A percentile compares a stretch with the other conserved stretches of the same genome.
Evolutionary conservation across 2,797 vertebrate genomes (phyloP).

Genomic region (Cephalopachus bancanus): DNA sequence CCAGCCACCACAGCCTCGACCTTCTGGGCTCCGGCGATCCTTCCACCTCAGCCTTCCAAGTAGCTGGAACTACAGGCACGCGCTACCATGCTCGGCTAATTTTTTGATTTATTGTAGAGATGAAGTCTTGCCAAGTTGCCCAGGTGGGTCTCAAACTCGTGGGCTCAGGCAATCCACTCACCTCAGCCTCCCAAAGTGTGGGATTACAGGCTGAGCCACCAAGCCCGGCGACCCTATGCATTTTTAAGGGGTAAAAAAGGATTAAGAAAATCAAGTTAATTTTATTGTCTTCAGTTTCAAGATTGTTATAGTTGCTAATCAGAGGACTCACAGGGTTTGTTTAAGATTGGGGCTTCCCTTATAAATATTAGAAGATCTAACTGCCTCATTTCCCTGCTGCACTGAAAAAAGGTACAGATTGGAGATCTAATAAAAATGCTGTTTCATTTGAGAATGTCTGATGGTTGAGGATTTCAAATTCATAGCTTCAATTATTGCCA

Average conservation of each 20-base stretch:
- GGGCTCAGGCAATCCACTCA: too few relatives aligned
- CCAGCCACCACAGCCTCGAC: too few relatives aligned
- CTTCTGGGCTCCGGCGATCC: too few relatives aligned
- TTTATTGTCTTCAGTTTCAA: constrained; percentile 67
- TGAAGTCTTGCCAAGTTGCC: too few relatives aligned
- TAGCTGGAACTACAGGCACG: too few relatives aligned
- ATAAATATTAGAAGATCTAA: constrained; percentile 68
- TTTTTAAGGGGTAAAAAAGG: constrained; percentile 22
- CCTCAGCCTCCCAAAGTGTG: too few relatives aligned
- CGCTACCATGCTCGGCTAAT: too few relatives aligned
- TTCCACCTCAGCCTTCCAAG: too few relatives aligned
- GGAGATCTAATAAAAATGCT: constrained; percentile 55
- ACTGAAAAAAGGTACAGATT: constrained; percentile 34
- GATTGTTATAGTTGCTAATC: constrained; percentile 67
- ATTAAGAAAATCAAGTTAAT: constrained; percentile 62
- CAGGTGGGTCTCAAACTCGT: too few relatives aligned
- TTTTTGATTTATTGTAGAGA: too few relatives aligned
- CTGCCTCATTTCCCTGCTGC: constrained; percentile 38
- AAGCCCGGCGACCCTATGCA: too few relatives aligned
- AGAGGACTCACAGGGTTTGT: constrained; percentile 66
- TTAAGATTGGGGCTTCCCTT: constrained; percentile 46
- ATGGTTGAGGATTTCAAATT: constrained; percentile 62
- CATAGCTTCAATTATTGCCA: constrained; percentile 61
- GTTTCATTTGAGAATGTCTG: constrained; percentile 60
- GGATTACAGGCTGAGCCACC: too few relatives aligned